Evolutionary conservation across 2,888 invertebrate genomes (phyloP).

Genomic region (Sarcophaga caerulescens): DNA sequence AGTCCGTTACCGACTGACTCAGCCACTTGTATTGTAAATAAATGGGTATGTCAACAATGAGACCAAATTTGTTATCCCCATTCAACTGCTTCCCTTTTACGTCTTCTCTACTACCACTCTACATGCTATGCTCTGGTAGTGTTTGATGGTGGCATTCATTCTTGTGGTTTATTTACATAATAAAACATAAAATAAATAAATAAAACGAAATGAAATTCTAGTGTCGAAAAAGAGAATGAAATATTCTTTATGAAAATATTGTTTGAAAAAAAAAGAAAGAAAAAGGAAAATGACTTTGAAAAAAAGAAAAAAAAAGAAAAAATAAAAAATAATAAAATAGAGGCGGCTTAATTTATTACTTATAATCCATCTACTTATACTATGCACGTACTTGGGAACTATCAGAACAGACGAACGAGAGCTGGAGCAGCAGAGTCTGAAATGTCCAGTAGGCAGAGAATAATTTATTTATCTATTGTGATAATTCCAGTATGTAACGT

Average conservation of each 20-base stretch:
- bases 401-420: neutral
- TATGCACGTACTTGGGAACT: neutral
- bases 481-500: neutral
- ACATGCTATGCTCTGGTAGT: neutral
- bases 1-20: neutral
- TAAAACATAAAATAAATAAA: conserved; percentile 5
- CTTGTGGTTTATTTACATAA: conserved; percentile 19
- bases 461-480: too few species aligned
- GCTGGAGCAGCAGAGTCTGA: neutral
- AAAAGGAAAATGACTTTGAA: too few species aligned
- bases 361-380: neutral
- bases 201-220: neutral
- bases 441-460: neutral
- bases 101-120: neutral
- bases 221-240: neutral
- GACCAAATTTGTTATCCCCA: conserved; percentile 10
- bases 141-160: conserved; percentile 7
- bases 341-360: neutral
- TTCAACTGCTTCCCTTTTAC: neutral
- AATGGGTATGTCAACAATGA: conserved; percentile 2
- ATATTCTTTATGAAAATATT: neutral
- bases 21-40: neutral
- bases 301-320: too few species aligned
- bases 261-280: neutral
- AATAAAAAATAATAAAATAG: too few species aligned